These are phyloP conservation scores for Drosophila ochracea DNA, from an alignment of 2,888 invertebrate genomes.

Conservation along the genomic window DNA sequence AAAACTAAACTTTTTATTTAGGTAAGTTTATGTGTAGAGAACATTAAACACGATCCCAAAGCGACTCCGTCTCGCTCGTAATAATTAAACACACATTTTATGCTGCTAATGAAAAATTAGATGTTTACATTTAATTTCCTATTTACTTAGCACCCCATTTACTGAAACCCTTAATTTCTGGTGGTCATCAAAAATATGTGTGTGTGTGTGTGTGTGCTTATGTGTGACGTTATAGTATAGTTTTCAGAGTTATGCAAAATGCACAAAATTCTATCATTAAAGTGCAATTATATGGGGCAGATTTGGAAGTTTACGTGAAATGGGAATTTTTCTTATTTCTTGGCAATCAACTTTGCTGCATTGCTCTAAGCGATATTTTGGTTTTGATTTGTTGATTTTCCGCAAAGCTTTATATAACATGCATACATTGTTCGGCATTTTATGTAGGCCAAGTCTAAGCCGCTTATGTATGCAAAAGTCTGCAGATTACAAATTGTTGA, in stretches of 20 bases:
- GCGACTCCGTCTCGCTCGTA: conserved; percentile 49
- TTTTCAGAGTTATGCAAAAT: conserved; percentile 2
- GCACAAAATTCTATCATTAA: conserved; percentile 36
- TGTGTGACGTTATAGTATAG: conserved; percentile 3
- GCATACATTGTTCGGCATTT: conserved; percentile 28
- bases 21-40: conserved; percentile 74
- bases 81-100: conserved; percentile 81
- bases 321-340: conserved; percentile 39
- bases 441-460: conserved; percentile 71
- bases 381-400: conserved; percentile 72
- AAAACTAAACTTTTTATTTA: conserved; percentile 74
- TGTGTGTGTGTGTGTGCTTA: background rate
- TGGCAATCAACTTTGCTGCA: conserved; percentile 70
- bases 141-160: conserved; percentile 65
- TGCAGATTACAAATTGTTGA: conserved; percentile 60
- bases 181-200: background rate
- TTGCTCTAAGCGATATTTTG: conserved; percentile 44
- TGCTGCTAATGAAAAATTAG: conserved; percentile 80
- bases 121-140: conserved; percentile 80
- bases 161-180: background rate
- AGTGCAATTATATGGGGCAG: conserved; percentile 34
- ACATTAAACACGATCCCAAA: conserved; percentile 49
- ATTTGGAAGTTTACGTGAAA: conserved; percentile 22
- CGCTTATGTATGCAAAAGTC: conserved; percentile 73
- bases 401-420: conserved; percentile 42